Evolutionary conservation across 1,140 invertebrate genomes (phyloP).

Genomic region (Battus philenor): DNA sequence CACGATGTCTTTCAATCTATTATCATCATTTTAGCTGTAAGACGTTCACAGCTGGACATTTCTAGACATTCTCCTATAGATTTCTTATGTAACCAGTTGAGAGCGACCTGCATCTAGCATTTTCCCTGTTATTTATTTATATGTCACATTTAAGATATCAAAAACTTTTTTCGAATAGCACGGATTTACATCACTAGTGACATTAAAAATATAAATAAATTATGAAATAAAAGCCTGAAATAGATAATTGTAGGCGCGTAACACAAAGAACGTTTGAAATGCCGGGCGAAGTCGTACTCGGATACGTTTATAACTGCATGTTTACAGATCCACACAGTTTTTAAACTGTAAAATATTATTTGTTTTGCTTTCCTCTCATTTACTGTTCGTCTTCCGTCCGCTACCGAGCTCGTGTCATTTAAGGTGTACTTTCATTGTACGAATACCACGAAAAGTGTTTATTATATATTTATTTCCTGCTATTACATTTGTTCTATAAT

Average conservation of each 20-base stretch:
- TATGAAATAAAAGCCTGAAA: slow-evolving; percentile 15
- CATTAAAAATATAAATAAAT: slow-evolving; percentile 1
- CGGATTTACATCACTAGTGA: not conserved
- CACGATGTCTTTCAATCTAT: too few species aligned
- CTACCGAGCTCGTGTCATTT: not conserved
- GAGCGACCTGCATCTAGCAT: too few species aligned
- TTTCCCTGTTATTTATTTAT: too few species aligned
- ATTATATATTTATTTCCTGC: too few species aligned
- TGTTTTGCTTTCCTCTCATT: slow-evolving; percentile 18
- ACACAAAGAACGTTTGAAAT: slow-evolving; percentile 7
- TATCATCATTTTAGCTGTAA: too few species aligned
- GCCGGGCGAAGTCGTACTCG: not conserved
- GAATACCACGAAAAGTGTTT: too few species aligned
- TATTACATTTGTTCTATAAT: too few species aligned
- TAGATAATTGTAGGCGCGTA: slow-evolving; percentile 6
- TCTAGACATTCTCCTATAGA: too few species aligned
- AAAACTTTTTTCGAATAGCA: not conserved
- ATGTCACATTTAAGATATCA: too few species aligned
- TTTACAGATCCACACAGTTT: slow-evolving; percentile 19
- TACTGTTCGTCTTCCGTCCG: slow-evolving; percentile 15
- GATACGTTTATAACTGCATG: slow-evolving; percentile 13
- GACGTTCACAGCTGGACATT: too few species aligned
- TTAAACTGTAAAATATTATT: slow-evolving; percentile 21
- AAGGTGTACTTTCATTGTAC: not conserved
- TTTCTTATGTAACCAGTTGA: too few species aligned